Evolutionary conservation across 2,113 vertebrate species (phyloP).

Genomic region (Microtus pennsylvanicus): DNA sequence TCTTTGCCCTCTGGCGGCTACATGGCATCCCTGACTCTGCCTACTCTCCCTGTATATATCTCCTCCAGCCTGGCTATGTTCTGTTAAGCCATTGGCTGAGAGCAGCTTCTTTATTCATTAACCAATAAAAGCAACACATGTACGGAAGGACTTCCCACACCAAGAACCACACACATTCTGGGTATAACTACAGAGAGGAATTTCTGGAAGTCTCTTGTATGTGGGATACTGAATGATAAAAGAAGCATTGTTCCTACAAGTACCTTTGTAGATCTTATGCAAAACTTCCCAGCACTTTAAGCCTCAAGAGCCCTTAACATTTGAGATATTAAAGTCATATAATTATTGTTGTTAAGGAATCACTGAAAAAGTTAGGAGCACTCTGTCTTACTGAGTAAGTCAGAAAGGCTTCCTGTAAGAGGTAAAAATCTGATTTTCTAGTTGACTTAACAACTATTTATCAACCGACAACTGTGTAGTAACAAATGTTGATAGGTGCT

Average conservation of each 20-base stretch:
- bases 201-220: neutral
- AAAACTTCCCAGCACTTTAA: constrained; percentile 4
- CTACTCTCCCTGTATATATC: too few species aligned
- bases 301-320: neutral
- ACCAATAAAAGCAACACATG: too few species aligned
- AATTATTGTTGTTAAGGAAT: neutral
- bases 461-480: neutral
- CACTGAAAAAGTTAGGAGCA: neutral
- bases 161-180: neutral
- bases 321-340: neutral
- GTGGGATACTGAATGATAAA: neutral
- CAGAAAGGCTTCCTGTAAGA: constrained; percentile 38
- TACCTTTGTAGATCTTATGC: neutral
- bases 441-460: constrained; percentile 6
- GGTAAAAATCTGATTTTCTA: neutral
- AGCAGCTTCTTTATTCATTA: too few species aligned
- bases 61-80: too few species aligned
- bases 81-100: too few species aligned
- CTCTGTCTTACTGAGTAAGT: neutral
- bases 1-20: too few species aligned
- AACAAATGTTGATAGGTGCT: neutral
- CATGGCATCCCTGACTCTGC: too few species aligned
- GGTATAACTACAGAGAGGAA: neutral
- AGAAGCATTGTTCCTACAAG: neutral
- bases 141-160: too few species aligned